A percentile compares a stretch with the other conserved stretches of the same genome.
Evolutionary conservation across 2,113 vertebrate genomes (phyloP).

Genomic region (Boleophthalmus pectinirostris): DNA sequence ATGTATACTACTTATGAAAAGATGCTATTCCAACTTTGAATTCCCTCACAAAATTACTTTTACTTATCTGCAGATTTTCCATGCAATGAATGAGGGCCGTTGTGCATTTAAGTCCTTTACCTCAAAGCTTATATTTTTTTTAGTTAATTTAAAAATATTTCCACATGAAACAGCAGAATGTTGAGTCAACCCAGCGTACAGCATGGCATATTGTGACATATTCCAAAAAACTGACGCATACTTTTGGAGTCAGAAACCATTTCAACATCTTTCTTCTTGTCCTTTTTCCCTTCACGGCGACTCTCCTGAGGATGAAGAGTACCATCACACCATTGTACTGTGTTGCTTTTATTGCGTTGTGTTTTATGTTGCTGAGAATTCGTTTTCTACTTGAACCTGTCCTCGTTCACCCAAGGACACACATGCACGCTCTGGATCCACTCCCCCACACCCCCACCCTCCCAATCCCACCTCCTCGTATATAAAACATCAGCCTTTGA

Average conservation of each 20-base stretch:
- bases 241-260: constrained; percentile 40
- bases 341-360: constrained; percentile 64
- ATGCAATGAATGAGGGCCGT: constrained; percentile 12
- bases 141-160: constrained; percentile 43
- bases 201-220: constrained; percentile 48
- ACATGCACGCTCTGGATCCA: constrained; percentile 61
- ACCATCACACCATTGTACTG: constrained; percentile 60
- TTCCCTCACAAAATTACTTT: neutral
- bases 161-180: constrained; percentile 31
- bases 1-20: neutral
- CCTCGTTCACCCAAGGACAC: constrained; percentile 76
- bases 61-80: constrained; percentile 7
- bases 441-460: constrained; percentile 18
- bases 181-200: constrained; percentile 36
- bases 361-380: constrained; percentile 66
- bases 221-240: constrained; percentile 42
- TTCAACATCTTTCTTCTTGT: constrained; percentile 63
- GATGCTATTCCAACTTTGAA: neutral
- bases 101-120: constrained; percentile 32
- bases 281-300: constrained; percentile 57
- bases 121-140: constrained; percentile 29
- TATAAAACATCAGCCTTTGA: constrained; percentile 82
- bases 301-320: constrained; percentile 66
- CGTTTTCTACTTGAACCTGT: constrained; percentile 71
- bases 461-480: constrained; percentile 65